Evolutionary conservation across 2,888 invertebrate species (phyloP).

Genomic region (Troilus luridus): DNA sequence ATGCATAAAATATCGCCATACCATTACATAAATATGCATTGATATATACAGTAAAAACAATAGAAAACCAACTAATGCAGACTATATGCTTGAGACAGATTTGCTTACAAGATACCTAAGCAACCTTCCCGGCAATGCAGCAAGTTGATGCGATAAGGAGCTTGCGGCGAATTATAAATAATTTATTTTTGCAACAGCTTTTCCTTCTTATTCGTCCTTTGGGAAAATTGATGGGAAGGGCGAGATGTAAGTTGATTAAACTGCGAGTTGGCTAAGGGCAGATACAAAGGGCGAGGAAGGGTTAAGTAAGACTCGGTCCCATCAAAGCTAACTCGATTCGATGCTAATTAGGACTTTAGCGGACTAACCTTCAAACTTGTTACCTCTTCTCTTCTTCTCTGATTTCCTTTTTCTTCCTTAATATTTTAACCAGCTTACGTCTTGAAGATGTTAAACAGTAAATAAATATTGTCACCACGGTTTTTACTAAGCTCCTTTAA

Average conservation of each 20-base stretch:
- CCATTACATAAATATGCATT: no score
- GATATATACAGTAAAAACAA: no score
- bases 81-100: no score
- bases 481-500: no score
- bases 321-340: conserved; percentile 41
- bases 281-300: conserved; percentile 1
- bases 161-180: background rate
- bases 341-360: conserved; percentile 32
- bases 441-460: no score
- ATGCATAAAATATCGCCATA: no score
- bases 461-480: no score
- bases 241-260: conserved; percentile 29
- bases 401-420: background rate
- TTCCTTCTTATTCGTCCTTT: background rate
- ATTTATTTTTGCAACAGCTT: conserved; percentile 8
- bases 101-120: no score
- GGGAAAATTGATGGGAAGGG: background rate
- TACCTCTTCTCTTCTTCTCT: conserved; percentile 19
- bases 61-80: no score
- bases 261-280: background rate
- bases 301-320: conserved; percentile 16
- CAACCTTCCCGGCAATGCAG: no score
- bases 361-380: conserved; percentile 15
- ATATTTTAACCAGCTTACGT: background rate
- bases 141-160: background rate